phyloP scores from a whole-genome alignment of 2,797 vertebrate genomes.

The Aphelocoma californica region DNA sequence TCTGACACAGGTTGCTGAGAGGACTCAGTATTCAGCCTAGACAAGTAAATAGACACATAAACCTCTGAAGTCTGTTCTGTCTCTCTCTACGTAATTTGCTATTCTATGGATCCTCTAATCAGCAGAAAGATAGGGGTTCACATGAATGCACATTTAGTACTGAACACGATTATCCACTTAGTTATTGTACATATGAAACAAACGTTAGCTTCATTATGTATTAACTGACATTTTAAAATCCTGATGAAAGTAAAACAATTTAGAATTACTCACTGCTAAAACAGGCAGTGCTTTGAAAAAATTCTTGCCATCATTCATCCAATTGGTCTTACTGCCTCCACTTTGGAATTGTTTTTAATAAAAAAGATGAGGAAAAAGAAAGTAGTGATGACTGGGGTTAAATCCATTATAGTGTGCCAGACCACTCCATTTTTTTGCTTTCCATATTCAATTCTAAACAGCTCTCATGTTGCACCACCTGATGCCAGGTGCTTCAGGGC shows the following conservation, averaged over 20 bases:
- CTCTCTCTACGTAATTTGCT: not conserved
- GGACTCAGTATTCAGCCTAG: not conserved
- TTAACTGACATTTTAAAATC: not conserved
- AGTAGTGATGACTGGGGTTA: not conserved
- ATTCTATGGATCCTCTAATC: not conserved
- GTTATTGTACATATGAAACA: not conserved
- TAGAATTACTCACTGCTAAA: not conserved
- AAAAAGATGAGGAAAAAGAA: not conserved
- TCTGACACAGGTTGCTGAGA: not conserved
- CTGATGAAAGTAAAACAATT: not conserved
- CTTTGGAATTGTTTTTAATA: not conserved
- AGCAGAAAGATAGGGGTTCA: not conserved
- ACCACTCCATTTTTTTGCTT: not conserved
- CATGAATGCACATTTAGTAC: not conserved
- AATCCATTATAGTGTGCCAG: not conserved
- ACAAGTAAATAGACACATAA: not conserved
- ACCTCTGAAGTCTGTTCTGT: not conserved
- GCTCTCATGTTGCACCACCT: conserved; percentile 33
- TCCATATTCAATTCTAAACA: not conserved
- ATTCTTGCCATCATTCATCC: not conserved
- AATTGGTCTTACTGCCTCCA: not conserved
- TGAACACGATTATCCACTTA: not conserved
- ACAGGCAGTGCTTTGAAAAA: not conserved
- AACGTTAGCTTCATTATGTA: not conserved
- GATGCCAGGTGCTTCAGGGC: conserved; percentile 61